A percentile compares a stretch with the other conserved stretches of the same genome.
Conservation (phyloP, 2,797 vertebrate species). For the Tympanoctomys barrerae region DNA sequence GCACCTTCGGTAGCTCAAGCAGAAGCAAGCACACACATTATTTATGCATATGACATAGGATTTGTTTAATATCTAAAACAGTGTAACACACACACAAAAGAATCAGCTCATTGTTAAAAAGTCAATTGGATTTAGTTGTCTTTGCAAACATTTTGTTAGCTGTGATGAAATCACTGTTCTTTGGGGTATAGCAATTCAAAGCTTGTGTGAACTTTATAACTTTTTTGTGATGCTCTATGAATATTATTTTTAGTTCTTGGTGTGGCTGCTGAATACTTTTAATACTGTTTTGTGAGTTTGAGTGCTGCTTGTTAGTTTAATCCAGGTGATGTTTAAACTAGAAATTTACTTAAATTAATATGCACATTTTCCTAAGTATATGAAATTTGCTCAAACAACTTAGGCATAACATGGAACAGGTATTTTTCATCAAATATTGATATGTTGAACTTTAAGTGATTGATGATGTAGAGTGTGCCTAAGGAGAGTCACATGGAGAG, state of each 20-base stretch:
- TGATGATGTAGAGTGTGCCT: no score
- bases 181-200: background rate
- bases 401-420: no score
- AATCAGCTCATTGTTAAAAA: background rate
- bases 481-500: no score
- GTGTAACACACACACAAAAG: background rate
- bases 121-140: background rate
- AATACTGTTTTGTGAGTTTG: background rate
- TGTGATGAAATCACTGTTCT: background rate
- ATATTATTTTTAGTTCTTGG: constrained; percentile 16
- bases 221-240: background rate
- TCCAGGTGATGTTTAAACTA: background rate
- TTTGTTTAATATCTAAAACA: background rate
- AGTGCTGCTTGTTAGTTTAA: background rate
- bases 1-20: background rate
- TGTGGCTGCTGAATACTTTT: background rate
- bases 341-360: background rate
- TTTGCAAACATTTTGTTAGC: background rate
- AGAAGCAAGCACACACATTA: background rate
- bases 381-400: background rate
- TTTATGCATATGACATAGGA: background rate
- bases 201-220: background rate
- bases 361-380: background rate
- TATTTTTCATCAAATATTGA: no score
- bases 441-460: no score